phyloP scores from a whole-genome alignment of 2,888 invertebrate species.

The Leptinotarsa haldemani region DNA sequence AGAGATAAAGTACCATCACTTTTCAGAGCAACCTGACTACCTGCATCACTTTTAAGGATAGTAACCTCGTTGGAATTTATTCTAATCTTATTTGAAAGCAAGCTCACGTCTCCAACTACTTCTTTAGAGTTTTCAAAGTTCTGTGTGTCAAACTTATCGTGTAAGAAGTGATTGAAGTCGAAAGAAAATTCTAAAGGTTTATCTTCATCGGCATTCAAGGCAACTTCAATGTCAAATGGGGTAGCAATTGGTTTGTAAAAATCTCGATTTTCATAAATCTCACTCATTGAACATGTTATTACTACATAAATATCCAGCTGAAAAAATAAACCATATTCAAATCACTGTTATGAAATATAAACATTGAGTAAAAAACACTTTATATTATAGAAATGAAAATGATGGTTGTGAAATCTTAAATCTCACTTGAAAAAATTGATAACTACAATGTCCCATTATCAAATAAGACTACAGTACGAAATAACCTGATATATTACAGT shows the following conservation, averaged over 20 bases:
- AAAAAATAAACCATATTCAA: slow-evolving; percentile 48
- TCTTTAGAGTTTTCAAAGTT: not conserved
- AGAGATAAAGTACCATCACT: slow-evolving; percentile 66
- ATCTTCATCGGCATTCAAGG: slow-evolving; percentile 73
- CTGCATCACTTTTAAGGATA: slow-evolving; percentile 28
- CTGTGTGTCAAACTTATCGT: slow-evolving; percentile 26
- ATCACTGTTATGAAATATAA: not conserved
- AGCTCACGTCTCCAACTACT: slow-evolving; percentile 74
- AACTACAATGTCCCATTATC: not conserved
- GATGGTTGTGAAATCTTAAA: not conserved
- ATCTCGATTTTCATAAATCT: slow-evolving; percentile 84
- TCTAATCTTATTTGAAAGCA: slow-evolving; percentile 77
- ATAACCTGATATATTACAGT: no score
- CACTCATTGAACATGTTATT: slow-evolving; percentile 92
- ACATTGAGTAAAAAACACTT: no score
- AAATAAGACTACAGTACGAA: no score
- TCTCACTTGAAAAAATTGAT: slow-evolving; percentile 44
- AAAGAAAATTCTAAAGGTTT: slow-evolving; percentile 62
- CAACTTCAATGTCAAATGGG: slow-evolving; percentile 91
- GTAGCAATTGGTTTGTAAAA: slow-evolving; percentile 92
- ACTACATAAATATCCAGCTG: slow-evolving; percentile 92
- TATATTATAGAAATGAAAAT: no score
- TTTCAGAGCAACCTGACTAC: slow-evolving; percentile 61
- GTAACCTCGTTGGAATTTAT: slow-evolving; percentile 48
- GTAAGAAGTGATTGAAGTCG: slow-evolving; percentile 79